These are phyloP conservation scores for Ochlodes sylvanus DNA, from an alignment of 2,888 invertebrate genomes.

Conservation along the genomic window DNA sequence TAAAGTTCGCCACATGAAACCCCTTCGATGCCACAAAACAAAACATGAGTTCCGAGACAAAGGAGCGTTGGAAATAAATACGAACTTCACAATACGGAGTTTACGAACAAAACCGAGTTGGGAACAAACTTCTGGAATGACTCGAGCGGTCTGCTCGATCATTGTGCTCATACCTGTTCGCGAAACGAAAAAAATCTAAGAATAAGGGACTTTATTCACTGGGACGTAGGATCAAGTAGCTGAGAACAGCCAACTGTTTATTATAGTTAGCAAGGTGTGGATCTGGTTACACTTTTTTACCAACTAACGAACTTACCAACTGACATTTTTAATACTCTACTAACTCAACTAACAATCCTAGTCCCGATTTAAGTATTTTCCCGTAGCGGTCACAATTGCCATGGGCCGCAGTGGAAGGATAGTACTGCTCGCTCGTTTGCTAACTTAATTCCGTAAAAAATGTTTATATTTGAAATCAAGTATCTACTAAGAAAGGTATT, in stretches of 20 bases:
- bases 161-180: conserved; percentile 25
- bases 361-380: no score
- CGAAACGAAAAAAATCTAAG: conserved; percentile 19
- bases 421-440: no score
- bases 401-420: no score
- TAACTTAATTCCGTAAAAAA: no score
- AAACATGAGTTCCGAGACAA: conserved; percentile 33
- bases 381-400: no score
- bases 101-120: conserved; percentile 34
- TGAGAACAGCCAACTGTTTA: not conserved
- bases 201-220: conserved; percentile 6
- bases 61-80: conserved; percentile 34
- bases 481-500: no score
- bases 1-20: conserved; percentile 34
- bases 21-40: conserved; percentile 36
- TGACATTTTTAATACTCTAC: no score
- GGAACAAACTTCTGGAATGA: conserved; percentile 36
- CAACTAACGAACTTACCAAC: no score
- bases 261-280: no score
- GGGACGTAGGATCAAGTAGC: not conserved
- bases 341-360: no score
- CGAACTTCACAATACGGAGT: conserved; percentile 34
- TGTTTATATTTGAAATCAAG: no score
- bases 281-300: no score
- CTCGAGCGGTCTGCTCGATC: conserved; percentile 32